Conservation (phyloP, 2,113 vertebrate genomes). For the Gallinago undulata region DNA sequence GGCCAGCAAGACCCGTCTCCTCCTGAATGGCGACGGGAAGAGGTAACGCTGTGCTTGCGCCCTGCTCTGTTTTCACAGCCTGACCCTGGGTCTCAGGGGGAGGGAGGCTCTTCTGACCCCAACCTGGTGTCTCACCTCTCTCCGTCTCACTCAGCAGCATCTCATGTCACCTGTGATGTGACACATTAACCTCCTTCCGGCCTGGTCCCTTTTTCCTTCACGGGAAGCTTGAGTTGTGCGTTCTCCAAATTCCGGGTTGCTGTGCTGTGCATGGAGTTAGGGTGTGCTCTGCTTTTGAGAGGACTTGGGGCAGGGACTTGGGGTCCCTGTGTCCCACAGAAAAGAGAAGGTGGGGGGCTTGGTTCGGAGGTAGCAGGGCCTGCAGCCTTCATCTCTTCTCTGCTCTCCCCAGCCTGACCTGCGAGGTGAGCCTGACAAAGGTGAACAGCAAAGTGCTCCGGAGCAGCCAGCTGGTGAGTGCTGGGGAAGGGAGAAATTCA, state of each 20-base stretch:
- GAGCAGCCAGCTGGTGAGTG: conserved; percentile 91
- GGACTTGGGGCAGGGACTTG: background rate
- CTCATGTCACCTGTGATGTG: background rate
- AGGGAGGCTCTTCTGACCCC: background rate
- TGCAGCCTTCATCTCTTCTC: background rate
- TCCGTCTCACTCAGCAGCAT: background rate
- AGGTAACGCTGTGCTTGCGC: conserved; percentile 38
- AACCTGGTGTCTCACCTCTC: background rate
- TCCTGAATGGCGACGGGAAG: conserved; percentile 86
- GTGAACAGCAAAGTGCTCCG: conserved; percentile 94
- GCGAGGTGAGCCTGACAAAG: conserved; percentile 86
- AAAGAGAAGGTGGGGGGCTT: background rate
- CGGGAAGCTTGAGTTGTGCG: background rate
- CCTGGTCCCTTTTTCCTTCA: background rate
- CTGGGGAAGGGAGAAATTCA: background rate
- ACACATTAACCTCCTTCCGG: background rate
- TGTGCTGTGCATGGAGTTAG: background rate
- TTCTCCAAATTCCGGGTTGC: background rate
- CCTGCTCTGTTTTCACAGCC: background rate
- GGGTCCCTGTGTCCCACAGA: background rate
- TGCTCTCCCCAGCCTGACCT: conserved; percentile 77
- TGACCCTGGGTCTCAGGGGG: too few species aligned
- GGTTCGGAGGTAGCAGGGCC: background rate
- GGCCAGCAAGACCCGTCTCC: conserved; percentile 81
- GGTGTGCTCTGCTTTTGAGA: background rate